Conservation (phyloP, 2,888 invertebrate genomes). For the Mimachlamys varia region DNA sequence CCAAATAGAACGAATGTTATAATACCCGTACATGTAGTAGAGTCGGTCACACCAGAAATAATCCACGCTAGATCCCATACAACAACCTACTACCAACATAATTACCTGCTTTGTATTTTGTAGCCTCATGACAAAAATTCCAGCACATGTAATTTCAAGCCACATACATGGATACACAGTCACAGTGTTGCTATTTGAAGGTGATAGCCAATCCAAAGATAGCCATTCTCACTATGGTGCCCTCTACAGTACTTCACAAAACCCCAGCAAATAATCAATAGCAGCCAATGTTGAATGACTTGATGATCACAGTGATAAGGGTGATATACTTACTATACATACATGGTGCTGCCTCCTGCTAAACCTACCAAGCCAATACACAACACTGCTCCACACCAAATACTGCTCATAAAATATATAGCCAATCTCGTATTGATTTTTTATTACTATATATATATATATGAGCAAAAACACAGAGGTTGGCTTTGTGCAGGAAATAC, state of each 20-base stretch:
- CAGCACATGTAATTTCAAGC: neutral
- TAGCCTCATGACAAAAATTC: neutral
- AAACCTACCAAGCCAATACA: slow-evolving; percentile 6
- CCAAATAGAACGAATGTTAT: neutral
- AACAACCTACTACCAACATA: neutral
- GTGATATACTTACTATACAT: neutral
- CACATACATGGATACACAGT: neutral
- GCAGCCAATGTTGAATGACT: neutral
- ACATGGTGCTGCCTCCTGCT: too few relatives aligned
- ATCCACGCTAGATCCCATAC: neutral
- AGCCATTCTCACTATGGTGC: neutral
- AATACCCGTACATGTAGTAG: neutral
- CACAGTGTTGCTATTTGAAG: neutral
- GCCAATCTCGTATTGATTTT: slow-evolving; percentile 19
- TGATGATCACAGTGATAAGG: slow-evolving; percentile 9
- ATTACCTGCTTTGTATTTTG: neutral
- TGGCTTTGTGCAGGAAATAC: slow-evolving; percentile 9
- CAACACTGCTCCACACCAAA: neutral
- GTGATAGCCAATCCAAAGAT: neutral
- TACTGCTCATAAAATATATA: slow-evolving; percentile 14
- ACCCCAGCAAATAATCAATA: slow-evolving; percentile 5
- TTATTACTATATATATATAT: slow-evolving; percentile 20
- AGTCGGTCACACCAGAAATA: neutral
- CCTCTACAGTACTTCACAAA: neutral
- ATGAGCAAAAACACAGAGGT: neutral